phyloP scores from a whole-genome alignment of 2,888 invertebrate genomes.

The Meliscaeva auricollis region DNA sequence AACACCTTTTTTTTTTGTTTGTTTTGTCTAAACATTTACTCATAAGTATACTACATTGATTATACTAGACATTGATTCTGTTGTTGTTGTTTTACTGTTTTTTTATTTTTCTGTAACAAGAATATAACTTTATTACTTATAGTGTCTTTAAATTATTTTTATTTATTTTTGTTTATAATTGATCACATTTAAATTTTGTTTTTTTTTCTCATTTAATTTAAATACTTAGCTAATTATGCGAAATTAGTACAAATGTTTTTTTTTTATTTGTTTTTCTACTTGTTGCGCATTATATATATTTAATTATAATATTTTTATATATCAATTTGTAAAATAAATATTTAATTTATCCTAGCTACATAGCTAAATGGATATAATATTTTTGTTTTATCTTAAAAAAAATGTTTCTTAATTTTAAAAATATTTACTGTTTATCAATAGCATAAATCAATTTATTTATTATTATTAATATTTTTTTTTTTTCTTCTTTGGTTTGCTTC shows the following conservation, averaged over 20 bases:
- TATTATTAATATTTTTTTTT: no score
- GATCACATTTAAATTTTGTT: constrained; percentile 67
- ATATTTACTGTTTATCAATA: constrained; percentile 26
- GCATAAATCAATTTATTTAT: neutral
- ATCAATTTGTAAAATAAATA: constrained; percentile 70
- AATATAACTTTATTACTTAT: constrained; percentile 68
- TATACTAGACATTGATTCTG: constrained; percentile 51
- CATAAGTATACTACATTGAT: constrained; percentile 56
- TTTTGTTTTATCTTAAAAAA: constrained; percentile 9
- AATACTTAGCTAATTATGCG: constrained; percentile 65
- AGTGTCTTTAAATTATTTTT: constrained; percentile 22
- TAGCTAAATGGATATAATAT: constrained; percentile 51
- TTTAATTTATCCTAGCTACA: constrained; percentile 73
- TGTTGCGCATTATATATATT: constrained; percentile 65
- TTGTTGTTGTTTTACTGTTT: constrained; percentile 13
- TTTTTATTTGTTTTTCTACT: no score
- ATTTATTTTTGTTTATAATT: constrained; percentile 32
- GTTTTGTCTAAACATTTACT: constrained; percentile 46
- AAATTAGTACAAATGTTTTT: constrained; percentile 63
- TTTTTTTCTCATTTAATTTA: constrained; percentile 37
- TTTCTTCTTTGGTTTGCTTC: constrained; percentile 20
- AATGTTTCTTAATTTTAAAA: constrained; percentile 16
- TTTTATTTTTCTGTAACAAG: constrained; percentile 65
- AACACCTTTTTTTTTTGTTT: constrained; percentile 29
- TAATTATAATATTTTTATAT: neutral